These are phyloP conservation scores for Hyperopisus bebe DNA, from an alignment of 2,113 vertebrate genomes.

Conservation along the genomic window DNA sequence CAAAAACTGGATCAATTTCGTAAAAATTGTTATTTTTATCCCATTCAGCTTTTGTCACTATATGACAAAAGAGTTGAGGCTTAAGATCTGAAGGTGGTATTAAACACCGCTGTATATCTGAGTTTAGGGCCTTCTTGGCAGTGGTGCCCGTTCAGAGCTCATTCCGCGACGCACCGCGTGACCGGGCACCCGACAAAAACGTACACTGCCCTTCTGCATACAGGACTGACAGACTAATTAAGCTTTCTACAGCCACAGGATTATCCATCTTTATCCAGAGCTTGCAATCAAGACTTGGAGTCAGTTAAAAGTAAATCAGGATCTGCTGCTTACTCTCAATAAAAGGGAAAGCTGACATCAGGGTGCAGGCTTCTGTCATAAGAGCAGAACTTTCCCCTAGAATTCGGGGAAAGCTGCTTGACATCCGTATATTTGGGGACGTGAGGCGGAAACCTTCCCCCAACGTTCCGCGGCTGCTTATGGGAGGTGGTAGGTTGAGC, in stretches of 20 bases:
- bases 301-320: too few relatives aligned
- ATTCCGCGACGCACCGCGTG: too few relatives aligned
- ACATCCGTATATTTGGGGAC: background rate
- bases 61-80: background rate
- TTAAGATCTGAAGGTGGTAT: background rate
- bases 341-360: background rate
- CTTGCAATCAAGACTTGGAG: too few relatives aligned
- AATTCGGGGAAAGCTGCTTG: background rate
- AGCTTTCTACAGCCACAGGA: too few relatives aligned
- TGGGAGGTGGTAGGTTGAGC: background rate
- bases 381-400: background rate
- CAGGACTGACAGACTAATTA: too few relatives aligned
- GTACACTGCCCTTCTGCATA: too few relatives aligned
- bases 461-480: background rate
- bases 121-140: background rate
- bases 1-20: background rate
- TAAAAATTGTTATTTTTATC: background rate
- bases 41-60: background rate
- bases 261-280: too few relatives aligned
- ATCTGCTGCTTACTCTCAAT: too few relatives aligned
- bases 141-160: too few relatives aligned
- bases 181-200: too few relatives aligned
- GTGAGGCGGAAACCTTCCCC: background rate
- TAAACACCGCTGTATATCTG: background rate
- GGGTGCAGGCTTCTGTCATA: background rate